Evolutionary conservation across 2,888 invertebrate species (phyloP), one percentile per base, ranked within the genome.

Genomic region (Amphipoea lucens): DNA sequence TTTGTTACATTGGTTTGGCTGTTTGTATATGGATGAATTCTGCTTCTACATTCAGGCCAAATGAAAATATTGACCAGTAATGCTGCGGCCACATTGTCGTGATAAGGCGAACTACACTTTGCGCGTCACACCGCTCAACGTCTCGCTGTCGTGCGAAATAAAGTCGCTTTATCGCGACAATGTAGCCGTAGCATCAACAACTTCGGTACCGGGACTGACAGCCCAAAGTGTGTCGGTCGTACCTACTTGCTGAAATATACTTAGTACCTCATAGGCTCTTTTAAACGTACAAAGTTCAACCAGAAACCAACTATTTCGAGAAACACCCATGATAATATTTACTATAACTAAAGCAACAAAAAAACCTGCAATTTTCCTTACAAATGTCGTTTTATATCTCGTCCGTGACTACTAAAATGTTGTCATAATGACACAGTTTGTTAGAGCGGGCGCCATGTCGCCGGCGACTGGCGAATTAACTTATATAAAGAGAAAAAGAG

Each of bases 381-480:
- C 69, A 75, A 87, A 80, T 72, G 67, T 29, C 14, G 45, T 29
- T 66, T 84, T 84, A 54, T 65, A 69, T 74, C 20, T 71, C n/a
- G 36, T 67, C 54, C 70, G 36, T 75, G 42, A 76, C 65, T 62
- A 78, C 66, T 71, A 65, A 84, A 81, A 79, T 67, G 78, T 70
- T 78, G 76, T 29, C 73, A 66, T 84, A 88, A 84, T 78, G 84
- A 81, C 68, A 72, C 67, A 73, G 79, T 83, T 82, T 73, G 79
- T 75, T 60, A 67, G 65, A 62, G 40, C 2, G 23, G 88, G 88
- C 88, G 88, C 90, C 88, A 62, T n/a, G 54, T 65, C n/a, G 84
- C 12, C 81, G 79, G 68, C 68, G 42, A 70, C 75, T 63, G 12
- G 77, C 65, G 74, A 86, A 88, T 88, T 88, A 88, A 86, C 76